Evolutionary conservation across 2,888 invertebrate genomes (phyloP).

Genomic region (Melinaea menophilus): DNA sequence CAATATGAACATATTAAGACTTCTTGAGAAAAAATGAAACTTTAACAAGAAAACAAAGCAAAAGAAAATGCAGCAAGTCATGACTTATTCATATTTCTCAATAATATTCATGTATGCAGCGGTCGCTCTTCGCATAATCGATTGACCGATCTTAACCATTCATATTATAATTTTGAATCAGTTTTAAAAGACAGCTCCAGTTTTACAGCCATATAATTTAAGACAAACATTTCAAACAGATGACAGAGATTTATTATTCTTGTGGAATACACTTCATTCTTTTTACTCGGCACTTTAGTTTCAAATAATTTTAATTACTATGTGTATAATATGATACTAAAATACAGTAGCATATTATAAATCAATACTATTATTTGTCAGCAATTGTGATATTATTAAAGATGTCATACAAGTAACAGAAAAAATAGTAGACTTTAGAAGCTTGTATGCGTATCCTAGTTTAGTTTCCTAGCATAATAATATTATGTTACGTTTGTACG

Average conservation of each 20-base stretch:
- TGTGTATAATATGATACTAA: too few species aligned
- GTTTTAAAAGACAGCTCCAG: neutral
- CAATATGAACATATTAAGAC: too few species aligned
- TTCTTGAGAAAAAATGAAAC: neutral
- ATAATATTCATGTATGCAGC: slow-evolving; percentile 5
- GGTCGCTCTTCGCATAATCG: slow-evolving; percentile 2
- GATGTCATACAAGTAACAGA: too few species aligned
- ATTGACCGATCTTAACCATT: neutral
- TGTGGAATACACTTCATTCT: neutral
- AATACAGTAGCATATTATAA: too few species aligned
- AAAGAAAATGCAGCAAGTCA: neutral
- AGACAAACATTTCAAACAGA: neutral
- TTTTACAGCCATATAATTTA: neutral
- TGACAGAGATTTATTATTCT: slow-evolving; percentile 3
- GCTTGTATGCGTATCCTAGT: too few species aligned
- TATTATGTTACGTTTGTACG: too few species aligned
- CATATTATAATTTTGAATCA: neutral
- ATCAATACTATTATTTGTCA: too few species aligned
- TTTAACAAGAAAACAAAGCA: neutral
- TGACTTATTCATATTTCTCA: slow-evolving; percentile 2
- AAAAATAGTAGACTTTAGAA: too few species aligned
- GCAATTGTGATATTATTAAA: too few species aligned
- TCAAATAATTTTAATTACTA: neutral
- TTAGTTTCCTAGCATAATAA: too few species aligned
- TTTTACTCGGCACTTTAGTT: neutral